phyloP scores from a whole-genome alignment of 2,113 vertebrate genomes.

The Corvus hawaiiensis region DNA sequence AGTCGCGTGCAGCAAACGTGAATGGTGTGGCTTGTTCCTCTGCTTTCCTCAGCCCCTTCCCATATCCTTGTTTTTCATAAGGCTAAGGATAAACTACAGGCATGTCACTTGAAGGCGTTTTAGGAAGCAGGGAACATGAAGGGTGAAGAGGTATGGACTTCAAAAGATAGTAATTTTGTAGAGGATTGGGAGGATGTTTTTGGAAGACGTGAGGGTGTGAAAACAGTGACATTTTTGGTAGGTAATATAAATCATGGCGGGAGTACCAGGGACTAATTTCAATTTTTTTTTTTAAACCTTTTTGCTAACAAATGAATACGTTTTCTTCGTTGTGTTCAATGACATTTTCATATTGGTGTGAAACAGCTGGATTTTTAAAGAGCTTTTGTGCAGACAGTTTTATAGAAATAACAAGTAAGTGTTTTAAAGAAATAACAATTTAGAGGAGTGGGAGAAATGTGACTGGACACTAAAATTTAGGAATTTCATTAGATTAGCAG shows the following conservation, averaged over 20 bases:
- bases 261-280: background rate
- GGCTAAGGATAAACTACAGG: background rate
- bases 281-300: background rate
- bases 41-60: background rate
- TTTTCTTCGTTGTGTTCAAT: background rate
- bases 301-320: background rate
- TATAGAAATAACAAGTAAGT: background rate
- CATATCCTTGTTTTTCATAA: background rate
- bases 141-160: background rate
- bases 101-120: background rate
- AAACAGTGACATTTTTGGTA: background rate
- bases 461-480: background rate
- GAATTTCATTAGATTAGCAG: background rate
- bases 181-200: background rate
- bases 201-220: background rate
- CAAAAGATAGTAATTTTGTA: background rate
- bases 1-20: rapidly evolving
- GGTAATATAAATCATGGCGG: background rate
- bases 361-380: background rate
- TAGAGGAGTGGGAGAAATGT: background rate
- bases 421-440: background rate
- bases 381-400: background rate
- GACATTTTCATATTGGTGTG: background rate
- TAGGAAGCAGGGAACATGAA: background rate
- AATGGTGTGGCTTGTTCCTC: background rate